Evolutionary conservation across 2,797 vertebrate species (phyloP).

Genomic region (Muscicapa comitata): DNA sequence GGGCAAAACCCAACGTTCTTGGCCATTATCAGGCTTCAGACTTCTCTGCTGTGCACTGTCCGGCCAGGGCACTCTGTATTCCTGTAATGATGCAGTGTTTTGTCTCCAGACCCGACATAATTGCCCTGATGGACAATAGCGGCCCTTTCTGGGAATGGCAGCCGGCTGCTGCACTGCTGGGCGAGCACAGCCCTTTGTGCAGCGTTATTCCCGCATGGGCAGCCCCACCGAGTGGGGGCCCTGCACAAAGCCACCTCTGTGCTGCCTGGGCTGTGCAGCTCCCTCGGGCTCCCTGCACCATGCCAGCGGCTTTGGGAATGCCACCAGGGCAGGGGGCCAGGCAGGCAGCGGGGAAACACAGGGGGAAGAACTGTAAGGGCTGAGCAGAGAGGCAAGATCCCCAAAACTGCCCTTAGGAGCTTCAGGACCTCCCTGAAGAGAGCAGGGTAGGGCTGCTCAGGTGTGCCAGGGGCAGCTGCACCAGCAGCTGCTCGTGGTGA

Average conservation of each 20-base stretch:
- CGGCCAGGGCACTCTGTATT: background rate
- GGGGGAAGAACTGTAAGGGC: background rate
- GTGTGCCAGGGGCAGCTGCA: background rate
- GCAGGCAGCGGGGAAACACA: background rate
- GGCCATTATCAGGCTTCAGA: background rate
- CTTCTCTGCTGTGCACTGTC: background rate
- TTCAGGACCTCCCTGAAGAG: background rate
- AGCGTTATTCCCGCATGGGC: background rate
- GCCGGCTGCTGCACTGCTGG: background rate
- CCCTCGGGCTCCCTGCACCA: fast-evolving
- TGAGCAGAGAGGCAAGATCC: background rate
- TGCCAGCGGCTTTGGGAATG: background rate
- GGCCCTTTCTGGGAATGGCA: background rate
- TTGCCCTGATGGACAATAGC: background rate
- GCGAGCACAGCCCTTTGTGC: background rate
- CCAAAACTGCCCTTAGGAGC: background rate
- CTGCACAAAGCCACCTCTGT: background rate
- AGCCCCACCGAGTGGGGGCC: background rate
- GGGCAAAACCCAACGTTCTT: background rate
- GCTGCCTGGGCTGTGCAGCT: background rate
- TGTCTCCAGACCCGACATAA: background rate
- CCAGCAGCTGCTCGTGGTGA: background rate
- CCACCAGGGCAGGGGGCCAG: background rate
- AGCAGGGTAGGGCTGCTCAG: background rate
- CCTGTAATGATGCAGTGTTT: background rate